These are phyloP conservation scores for Dendronephthya gigantea DNA, from an alignment of 64 coral and sea anemone genomes.

Conservation along the genomic window DNA sequence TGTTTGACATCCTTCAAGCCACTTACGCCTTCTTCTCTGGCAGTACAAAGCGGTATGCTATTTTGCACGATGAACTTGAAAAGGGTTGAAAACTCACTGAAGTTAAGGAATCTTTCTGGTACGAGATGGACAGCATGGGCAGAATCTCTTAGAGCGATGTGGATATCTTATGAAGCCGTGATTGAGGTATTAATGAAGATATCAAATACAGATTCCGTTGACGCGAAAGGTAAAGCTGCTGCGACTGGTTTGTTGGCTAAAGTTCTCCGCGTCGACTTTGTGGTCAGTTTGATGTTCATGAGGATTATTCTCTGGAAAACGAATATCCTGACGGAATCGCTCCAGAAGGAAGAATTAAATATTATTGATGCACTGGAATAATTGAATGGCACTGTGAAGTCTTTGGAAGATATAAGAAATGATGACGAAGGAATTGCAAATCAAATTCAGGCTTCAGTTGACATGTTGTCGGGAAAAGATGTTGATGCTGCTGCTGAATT, in stretches of 20 bases:
- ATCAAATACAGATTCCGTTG: background rate
- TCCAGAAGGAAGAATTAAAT: background rate
- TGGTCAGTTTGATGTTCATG: conserved; percentile 1
- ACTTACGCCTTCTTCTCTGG: background rate
- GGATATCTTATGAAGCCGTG: background rate
- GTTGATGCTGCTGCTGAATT: background rate
- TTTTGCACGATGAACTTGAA: background rate
- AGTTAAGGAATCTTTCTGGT: background rate
- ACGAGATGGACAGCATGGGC: background rate
- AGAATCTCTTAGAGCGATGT: no score
- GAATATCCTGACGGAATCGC: background rate
- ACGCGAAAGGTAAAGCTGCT: background rate
- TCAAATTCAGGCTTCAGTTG: background rate
- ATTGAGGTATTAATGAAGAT: background rate
- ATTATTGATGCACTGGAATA: background rate
- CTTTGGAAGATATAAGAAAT: background rate
- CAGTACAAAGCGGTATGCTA: background rate
- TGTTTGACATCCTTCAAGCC: background rate
- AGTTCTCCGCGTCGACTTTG: background rate
- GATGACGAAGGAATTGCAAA: background rate
- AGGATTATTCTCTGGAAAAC: background rate
- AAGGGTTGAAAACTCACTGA: background rate
- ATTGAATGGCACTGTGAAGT: background rate
- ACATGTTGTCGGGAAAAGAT: background rate
- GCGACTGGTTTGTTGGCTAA: background rate